These are phyloP conservation scores for Blastobasis adustella DNA, from an alignment of 2,888 invertebrate species.

Conservation along the genomic window DNA sequence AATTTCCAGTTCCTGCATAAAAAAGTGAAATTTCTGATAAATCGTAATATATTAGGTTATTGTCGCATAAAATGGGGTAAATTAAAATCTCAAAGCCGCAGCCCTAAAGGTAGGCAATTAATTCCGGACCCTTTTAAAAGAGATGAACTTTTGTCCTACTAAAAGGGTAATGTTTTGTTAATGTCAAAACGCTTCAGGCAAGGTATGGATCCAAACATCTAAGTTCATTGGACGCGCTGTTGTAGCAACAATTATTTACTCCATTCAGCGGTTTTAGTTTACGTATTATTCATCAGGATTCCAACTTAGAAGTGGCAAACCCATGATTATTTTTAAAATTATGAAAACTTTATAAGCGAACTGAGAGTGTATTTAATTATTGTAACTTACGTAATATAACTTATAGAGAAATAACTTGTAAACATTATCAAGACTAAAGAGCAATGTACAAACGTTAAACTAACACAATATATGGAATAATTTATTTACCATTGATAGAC, in stretches of 20 bases:
- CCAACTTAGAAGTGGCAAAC: too few species aligned
- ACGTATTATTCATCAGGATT: neutral
- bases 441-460: too few species aligned
- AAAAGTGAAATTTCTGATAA: neutral
- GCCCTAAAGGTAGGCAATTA: constrained; percentile 28
- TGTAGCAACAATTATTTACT: constrained; percentile 24
- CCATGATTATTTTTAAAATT: too few species aligned
- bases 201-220: constrained; percentile 20
- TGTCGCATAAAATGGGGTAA: constrained; percentile 10
- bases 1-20: too few species aligned
- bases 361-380: too few species aligned
- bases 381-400: too few species aligned
- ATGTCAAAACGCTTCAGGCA: constrained; percentile 31
- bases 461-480: too few species aligned
- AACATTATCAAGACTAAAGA: neutral
- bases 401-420: too few species aligned
- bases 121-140: constrained; percentile 33
- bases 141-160: constrained; percentile 30
- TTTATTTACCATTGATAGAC: too few species aligned
- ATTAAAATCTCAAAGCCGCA: constrained; percentile 13
- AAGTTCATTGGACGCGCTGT: constrained; percentile 19
- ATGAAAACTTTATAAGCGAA: too few species aligned
- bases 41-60: constrained; percentile 6
- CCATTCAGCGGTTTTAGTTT: constrained; percentile 11
- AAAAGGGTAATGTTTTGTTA: constrained; percentile 41